Percentiles rank a stretch among this genome's conserved stretches.
These are phyloP conservation scores for Pollenia amentaria DNA, from an alignment of 2,888 invertebrate species.

Conservation along the genomic window DNA sequence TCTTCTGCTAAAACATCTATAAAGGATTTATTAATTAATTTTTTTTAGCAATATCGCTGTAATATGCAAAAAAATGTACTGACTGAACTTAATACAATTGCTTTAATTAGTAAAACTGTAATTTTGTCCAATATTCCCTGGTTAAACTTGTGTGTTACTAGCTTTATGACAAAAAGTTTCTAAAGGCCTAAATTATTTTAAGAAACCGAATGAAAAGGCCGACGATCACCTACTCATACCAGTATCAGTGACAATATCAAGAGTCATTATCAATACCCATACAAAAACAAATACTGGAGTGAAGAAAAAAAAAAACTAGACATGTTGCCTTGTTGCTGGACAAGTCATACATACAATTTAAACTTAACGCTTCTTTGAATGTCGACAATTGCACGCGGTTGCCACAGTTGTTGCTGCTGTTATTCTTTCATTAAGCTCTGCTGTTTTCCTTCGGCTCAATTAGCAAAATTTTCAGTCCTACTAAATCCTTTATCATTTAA, in stretches of 20 bases:
- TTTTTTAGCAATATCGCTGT: too few species aligned
- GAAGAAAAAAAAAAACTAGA: neutral
- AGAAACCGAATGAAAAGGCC: neutral
- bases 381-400: constrained; percentile 18
- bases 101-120: too few species aligned
- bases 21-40: too few species aligned
- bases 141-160: too few species aligned
- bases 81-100: too few species aligned
- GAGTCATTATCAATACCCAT: constrained; percentile 49
- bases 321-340: constrained; percentile 36
- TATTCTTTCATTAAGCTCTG: neutral
- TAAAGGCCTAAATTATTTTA: neutral
- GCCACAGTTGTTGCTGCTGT: neutral
- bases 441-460: constrained; percentile 51
- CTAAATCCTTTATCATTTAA: constrained; percentile 61
- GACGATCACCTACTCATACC: neutral
- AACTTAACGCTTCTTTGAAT: constrained; percentile 61
- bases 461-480: constrained; percentile 55
- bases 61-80: too few species aligned
- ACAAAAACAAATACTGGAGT: constrained; percentile 6
- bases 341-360: constrained; percentile 57
- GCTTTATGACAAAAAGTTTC: too few species aligned
- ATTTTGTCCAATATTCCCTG: too few species aligned
- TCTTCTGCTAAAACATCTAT: too few species aligned
- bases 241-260: constrained; percentile 64